Percentiles rank a stretch among this genome's conserved stretches.
Evolutionary conservation across 2,888 invertebrate genomes (phyloP).

Genomic region (Synergus umbraculus): DNA sequence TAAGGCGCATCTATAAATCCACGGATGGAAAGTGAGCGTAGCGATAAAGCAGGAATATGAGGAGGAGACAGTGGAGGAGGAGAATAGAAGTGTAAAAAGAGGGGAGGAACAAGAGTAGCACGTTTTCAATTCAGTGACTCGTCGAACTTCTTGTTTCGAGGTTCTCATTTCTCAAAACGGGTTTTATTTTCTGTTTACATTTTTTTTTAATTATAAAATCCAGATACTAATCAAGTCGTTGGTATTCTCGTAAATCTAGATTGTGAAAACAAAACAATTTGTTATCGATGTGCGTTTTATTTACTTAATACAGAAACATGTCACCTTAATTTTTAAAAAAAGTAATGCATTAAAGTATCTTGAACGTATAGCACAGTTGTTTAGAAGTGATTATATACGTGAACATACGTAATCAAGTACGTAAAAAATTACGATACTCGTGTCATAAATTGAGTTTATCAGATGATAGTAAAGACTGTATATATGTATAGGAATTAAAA

Average conservation of each 20-base stretch:
- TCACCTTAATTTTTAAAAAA: not conserved
- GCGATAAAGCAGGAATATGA: constrained; percentile 29
- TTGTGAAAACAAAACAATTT: not conserved
- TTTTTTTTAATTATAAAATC: not conserved
- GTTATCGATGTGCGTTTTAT: not conserved
- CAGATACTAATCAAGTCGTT: not conserved
- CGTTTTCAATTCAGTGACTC: constrained; percentile 43
- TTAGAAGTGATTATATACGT: not conserved
- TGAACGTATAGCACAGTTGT: not conserved
- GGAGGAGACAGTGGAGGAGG: constrained; percentile 14
- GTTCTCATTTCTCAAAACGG: constrained; percentile 9
- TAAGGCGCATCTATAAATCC: not conserved
- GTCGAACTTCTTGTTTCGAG: constrained; percentile 38
- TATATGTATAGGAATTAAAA: not conserved
- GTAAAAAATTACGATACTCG: not conserved
- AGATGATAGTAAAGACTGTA: not conserved
- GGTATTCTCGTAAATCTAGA: not conserved
- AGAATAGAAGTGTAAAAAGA: not conserved
- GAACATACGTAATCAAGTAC: not conserved
- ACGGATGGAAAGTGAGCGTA: constrained; percentile 8
- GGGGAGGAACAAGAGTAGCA: constrained; percentile 35
- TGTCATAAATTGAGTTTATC: not conserved
- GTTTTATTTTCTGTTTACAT: not conserved
- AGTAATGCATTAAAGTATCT: not conserved
- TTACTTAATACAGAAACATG: not conserved